phyloP scores from a whole-genome alignment of 2,888 invertebrate species.

The Mactromeris polynyma region DNA sequence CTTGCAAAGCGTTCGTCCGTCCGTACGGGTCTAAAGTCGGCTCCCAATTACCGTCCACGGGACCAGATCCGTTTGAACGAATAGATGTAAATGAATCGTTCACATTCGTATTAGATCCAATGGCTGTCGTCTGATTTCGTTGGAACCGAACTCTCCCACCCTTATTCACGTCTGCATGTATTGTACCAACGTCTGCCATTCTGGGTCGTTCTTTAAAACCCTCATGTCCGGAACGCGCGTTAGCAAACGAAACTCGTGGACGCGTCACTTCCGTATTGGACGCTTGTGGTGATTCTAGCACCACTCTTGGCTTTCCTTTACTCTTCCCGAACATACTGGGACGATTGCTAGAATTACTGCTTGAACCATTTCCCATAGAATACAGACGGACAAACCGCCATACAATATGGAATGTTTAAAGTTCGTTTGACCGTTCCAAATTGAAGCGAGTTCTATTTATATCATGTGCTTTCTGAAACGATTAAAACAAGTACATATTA shows the following conservation, averaged over 20 bases:
- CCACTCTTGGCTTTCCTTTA: conserved; percentile 62
- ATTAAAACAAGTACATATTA: too few species aligned
- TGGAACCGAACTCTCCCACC: conserved; percentile 49
- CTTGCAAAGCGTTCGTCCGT: conserved; percentile 18
- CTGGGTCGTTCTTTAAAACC: conserved; percentile 63
- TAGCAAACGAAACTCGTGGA: conserved; percentile 67
- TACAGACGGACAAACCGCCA: neutral
- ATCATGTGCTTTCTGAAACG: too few species aligned
- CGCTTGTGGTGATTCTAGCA: conserved; percentile 62
- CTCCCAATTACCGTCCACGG: conserved; percentile 61
- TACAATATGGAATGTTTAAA: conserved; percentile 10
- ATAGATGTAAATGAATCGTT: conserved; percentile 59
- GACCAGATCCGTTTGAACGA: conserved; percentile 54
- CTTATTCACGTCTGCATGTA: conserved; percentile 56
- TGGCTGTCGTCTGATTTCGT: conserved; percentile 41
- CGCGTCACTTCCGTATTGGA: conserved; percentile 55
- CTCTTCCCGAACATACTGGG: conserved; percentile 26
- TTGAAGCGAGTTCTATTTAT: neutral
- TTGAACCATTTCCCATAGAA: conserved; percentile 63
- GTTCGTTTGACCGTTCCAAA: neutral
- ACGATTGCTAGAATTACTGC: neutral
- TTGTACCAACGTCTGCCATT: conserved; percentile 70
- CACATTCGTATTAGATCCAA: conserved; percentile 38
- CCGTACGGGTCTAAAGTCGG: conserved; percentile 65
- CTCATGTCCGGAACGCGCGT: conserved; percentile 46